Evolutionary conservation across 2,113 vertebrate species (phyloP), one percentile per base, ranked within the genome.

Genomic region (Dolichallabes microphthalmus): DNA sequence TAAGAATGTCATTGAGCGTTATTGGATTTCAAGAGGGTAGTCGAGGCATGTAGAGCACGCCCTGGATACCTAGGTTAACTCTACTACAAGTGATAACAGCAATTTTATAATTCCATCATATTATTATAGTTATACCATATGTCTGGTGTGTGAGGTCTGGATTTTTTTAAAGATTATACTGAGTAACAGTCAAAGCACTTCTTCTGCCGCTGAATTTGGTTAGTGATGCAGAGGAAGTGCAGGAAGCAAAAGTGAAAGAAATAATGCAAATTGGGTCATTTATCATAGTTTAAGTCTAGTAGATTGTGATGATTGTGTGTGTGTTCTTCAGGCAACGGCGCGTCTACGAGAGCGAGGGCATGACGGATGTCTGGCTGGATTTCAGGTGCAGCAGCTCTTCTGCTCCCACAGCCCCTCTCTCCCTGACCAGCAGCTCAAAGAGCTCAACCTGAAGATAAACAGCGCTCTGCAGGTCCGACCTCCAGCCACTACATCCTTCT

Each of bases 331-430:
- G 98, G 97, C 96, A 11, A 99, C 96, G 2, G 95, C 94, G 19
- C 95, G 96, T 88, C 94, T 99, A 74, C 95, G 98, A 89, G 98
- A 99, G 89, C 93, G 97, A 89, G 97, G 95, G 63, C 95, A 96
- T 58, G 98, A 98, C 60, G 96, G 98, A 86, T 96, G 96, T 90
- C 93, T 99, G 93, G 96, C 97, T 79, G 98, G 98, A 84, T 95
- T 99, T 89, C 97, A 99, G 94, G 98, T 99, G 86, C 98, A 99
- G 87, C 97, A 98, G 79, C 97, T 99, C 88, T 99, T 99, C 93
- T 99, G 98, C 92, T 98, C 97, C 30, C 98, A 99, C 90, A 97
- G 93, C 89, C 95, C 97, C 86, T 94, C 94, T 79, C 97, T 99
- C 89, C 97, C 98, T 25, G 98, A 99, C 88, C 97, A 98, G 91